Evolutionary conservation across 2,113 vertebrate species (phyloP).

Genomic region (Centropristis striata): DNA sequence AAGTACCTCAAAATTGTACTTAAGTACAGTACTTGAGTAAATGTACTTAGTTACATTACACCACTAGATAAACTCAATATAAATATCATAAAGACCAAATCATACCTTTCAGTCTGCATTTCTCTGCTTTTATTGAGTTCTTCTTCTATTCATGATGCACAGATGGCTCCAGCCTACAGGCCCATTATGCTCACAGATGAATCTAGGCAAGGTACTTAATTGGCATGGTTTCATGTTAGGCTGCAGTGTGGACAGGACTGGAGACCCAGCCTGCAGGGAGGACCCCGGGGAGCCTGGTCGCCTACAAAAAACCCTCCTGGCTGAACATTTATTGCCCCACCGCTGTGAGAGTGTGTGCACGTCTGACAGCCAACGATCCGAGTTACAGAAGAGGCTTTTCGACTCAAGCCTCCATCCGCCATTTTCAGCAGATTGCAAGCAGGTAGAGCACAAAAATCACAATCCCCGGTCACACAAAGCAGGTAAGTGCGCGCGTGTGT

Average conservation of each 20-base stretch:
- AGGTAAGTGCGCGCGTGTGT: slow-evolving; percentile 78
- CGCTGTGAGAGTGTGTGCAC: slow-evolving; percentile 24
- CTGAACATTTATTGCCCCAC: slow-evolving; percentile 39
- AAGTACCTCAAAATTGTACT: too few relatives aligned
- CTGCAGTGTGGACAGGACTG: slow-evolving; percentile 52
- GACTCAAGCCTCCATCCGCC: slow-evolving; percentile 81
- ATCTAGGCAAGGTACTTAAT: slow-evolving; percentile 61
- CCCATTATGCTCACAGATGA: slow-evolving; percentile 63
- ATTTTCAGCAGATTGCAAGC: slow-evolving; percentile 84
- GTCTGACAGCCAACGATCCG: slow-evolving; percentile 66
- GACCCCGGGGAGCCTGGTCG: slow-evolving; percentile 11
- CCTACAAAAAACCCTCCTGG: slow-evolving; percentile 1
- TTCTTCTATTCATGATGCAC: slow-evolving; percentile 49
- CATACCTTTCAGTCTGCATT: not conserved
- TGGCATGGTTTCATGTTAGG: slow-evolving; percentile 54
- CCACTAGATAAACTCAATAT: too few relatives aligned
- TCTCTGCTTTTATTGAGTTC: slow-evolving; percentile 30
- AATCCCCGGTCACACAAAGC: slow-evolving; percentile 67
- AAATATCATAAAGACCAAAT: not conserved
- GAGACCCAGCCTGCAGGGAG: slow-evolving; percentile 29
- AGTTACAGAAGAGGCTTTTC: slow-evolving; percentile 68
- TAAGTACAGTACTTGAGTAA: too few relatives aligned
- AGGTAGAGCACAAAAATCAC: slow-evolving; percentile 77
- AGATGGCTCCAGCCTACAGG: slow-evolving; percentile 66
- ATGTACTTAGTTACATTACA: too few relatives aligned